Evolutionary conservation across 35 echinoderm and acorn worm species (phyloP).

Genomic region (Ophiothrix spiculata): DNA sequence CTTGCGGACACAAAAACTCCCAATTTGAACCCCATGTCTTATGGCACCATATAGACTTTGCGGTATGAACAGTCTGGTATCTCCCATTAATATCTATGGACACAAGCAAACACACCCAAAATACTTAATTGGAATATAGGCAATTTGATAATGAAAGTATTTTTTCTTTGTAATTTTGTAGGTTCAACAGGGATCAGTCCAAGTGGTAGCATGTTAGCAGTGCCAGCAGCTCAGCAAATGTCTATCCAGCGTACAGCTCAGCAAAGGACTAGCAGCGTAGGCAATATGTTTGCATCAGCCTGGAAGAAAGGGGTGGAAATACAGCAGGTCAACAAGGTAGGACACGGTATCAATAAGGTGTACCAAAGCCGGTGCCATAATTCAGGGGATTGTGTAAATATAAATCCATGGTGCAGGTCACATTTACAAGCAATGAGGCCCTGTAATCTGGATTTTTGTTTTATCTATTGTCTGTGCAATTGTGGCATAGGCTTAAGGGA

Average conservation of each 20-base stretch:
- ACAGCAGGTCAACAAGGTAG: slow-evolving; percentile 25
- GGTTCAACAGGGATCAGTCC: slow-evolving; percentile 37
- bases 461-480: too few relatives aligned
- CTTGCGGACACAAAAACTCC: too few relatives aligned
- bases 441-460: too few relatives aligned
- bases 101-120: not conserved
- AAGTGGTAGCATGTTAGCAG: slow-evolving; percentile 31
- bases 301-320: slow-evolving; percentile 79
- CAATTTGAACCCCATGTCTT: not conserved
- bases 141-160: not conserved
- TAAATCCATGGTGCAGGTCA: too few relatives aligned
- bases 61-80: not conserved
- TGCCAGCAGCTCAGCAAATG: slow-evolving; percentile 24
- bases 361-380: too few relatives aligned
- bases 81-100: not conserved
- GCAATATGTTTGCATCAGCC: slow-evolving; percentile 82
- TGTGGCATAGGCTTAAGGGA: too few relatives aligned
- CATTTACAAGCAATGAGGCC: too few relatives aligned
- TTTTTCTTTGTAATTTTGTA: not conserved
- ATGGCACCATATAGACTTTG: not conserved
- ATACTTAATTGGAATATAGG: not conserved
- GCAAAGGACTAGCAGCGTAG: slow-evolving; percentile 56
- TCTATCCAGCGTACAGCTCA: slow-evolving; percentile 21
- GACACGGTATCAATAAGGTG: too few relatives aligned
- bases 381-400: too few relatives aligned